Conservation (phyloP, 2,113 vertebrate genomes). For the Diadophis punctatus region DNA sequence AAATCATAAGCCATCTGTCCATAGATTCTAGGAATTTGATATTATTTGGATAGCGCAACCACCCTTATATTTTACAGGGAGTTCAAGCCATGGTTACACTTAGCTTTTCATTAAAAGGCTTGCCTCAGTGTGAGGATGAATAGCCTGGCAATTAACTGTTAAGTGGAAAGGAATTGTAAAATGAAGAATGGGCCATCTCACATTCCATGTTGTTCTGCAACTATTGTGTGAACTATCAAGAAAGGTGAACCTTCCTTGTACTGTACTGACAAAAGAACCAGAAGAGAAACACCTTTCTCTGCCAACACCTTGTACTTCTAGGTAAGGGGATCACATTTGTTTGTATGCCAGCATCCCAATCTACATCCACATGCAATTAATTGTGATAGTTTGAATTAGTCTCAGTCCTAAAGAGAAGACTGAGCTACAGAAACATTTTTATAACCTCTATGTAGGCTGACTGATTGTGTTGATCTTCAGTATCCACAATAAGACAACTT, state of each 20-base stretch:
- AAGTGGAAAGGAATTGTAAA: not conserved
- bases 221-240: not conserved
- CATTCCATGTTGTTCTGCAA: not conserved
- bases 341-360: not conserved
- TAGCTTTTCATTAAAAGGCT: not conserved
- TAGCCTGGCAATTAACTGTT: not conserved
- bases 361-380: not conserved
- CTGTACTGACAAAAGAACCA: not conserved
- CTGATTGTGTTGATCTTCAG: not conserved
- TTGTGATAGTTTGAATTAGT: not conserved
- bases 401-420: not conserved
- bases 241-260: not conserved
- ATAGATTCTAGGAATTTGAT: not conserved
- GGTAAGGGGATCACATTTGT: not conserved
- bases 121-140: not conserved
- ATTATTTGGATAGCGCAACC: not conserved
- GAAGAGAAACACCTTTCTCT: not conserved
- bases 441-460: rapidly evolving
- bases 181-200: not conserved
- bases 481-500: not conserved
- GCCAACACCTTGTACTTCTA: not conserved
- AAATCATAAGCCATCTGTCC: not conserved
- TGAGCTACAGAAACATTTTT: not conserved
- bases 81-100: not conserved
- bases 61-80: not conserved